Evolutionary conservation across 2,888 invertebrate genomes (phyloP).

Genomic region (Heliconius ethilla): DNA sequence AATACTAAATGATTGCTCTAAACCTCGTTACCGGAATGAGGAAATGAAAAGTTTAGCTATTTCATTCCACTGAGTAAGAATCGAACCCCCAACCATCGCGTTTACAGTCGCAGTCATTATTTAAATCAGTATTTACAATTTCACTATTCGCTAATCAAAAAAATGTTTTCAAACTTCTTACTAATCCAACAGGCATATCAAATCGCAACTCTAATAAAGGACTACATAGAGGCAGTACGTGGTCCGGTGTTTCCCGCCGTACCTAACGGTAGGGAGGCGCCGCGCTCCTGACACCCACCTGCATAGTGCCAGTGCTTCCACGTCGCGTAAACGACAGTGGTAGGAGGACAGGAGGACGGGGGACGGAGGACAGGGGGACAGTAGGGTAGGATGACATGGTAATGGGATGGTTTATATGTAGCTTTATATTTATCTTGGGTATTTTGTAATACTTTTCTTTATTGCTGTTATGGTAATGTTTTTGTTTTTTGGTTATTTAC

Average conservation of each 20-base stretch:
- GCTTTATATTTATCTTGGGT: neutral
- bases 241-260: conserved; percentile 77
- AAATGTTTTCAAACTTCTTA: neutral
- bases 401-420: neutral
- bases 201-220: conserved; percentile 94
- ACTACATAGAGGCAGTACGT: conserved; percentile 85
- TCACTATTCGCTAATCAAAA: neutral
- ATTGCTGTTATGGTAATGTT: neutral
- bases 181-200: conserved; percentile 89
- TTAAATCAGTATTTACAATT: neutral
- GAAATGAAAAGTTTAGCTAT: no score
- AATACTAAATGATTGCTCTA: no score
- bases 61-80: no score
- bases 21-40: no score
- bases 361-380: no score
- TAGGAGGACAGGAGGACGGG: neutral
- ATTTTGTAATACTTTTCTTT: neutral
- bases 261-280: conserved; percentile 46
- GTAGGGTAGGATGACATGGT: neutral
- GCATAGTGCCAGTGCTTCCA: conserved; percentile 82
- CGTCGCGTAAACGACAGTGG: conserved; percentile 56
- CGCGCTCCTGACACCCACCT: conserved; percentile 72
- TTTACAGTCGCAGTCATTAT: no score
- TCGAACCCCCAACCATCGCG: no score
- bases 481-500: neutral